A percentile compares a stretch with the other conserved stretches of the same genome.
These are phyloP conservation scores for Xanthia icteritia DNA, from an alignment of 2,888 invertebrate genomes.

Conservation along the genomic window DNA sequence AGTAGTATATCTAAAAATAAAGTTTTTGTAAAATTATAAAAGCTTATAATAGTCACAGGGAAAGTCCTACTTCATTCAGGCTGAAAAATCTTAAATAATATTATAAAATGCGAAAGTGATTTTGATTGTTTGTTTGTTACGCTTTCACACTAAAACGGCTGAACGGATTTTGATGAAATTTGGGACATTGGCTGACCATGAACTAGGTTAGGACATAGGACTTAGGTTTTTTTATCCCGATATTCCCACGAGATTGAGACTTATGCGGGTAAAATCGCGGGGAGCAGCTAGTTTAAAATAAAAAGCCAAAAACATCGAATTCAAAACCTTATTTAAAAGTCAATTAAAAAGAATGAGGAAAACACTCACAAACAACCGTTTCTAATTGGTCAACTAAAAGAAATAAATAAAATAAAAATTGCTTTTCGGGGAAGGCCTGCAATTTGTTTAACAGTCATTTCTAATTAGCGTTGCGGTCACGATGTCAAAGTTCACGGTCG, in stretches of 20 bases:
- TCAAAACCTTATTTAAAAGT: neutral
- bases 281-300: too few species aligned
- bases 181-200: too few species aligned
- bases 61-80: neutral
- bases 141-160: too few species aligned
- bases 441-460: constrained; percentile 29
- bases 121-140: too few species aligned
- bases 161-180: too few species aligned
- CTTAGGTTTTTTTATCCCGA: too few species aligned
- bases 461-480: constrained; percentile 22
- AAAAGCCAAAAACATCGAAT: neutral
- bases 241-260: too few species aligned
- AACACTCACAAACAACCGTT: constrained; percentile 3
- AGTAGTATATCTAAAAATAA: constrained; percentile 87
- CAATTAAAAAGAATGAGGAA: constrained; percentile 22
- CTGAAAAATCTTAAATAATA: neutral
- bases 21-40: constrained; percentile 18
- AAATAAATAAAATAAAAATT: constrained; percentile 10
- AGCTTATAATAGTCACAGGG: neutral
- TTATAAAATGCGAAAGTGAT: too few species aligned
- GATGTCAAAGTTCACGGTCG: constrained; percentile 29
- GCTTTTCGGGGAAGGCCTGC: constrained; percentile 26
- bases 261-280: too few species aligned
- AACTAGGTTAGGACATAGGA: too few species aligned
- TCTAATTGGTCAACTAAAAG: constrained; percentile 13